phyloP scores from a whole-genome alignment of 2,113 vertebrate species.

The Scortum barcoo region DNA sequence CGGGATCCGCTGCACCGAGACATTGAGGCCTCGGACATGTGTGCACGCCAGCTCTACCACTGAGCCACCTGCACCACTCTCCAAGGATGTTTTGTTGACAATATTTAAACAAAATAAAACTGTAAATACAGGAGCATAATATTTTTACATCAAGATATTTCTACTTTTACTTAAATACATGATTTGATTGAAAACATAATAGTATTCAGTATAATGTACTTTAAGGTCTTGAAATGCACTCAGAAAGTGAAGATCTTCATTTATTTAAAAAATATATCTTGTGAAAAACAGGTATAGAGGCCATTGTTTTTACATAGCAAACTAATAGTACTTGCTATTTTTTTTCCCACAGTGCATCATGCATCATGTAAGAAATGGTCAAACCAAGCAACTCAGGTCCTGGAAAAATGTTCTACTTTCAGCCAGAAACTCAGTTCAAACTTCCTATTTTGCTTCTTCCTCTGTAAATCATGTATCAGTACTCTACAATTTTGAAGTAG shows the following conservation, averaged over 20 bases:
- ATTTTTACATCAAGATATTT: too few species aligned
- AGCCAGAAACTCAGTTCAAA: background rate
- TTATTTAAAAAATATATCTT: too few species aligned
- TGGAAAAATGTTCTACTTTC: background rate
- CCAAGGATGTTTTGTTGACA: background rate
- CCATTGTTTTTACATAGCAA: background rate
- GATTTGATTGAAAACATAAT: background rate
- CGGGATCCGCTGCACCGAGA: too few species aligned
- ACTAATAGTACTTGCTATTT: background rate
- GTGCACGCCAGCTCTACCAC: too few species aligned
- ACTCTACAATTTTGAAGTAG: too few species aligned
- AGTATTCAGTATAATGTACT: background rate
- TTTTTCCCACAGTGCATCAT: background rate
- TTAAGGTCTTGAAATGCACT: background rate
- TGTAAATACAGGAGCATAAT: too few species aligned
- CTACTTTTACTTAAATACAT: too few species aligned
- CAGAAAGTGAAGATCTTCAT: background rate
- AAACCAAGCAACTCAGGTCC: background rate
- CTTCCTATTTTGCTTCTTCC: background rate
- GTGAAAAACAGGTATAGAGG: background rate
- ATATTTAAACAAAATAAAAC: too few species aligned
- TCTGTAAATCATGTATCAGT: background rate
- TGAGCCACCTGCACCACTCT: too few species aligned
- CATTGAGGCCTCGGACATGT: too few species aligned
- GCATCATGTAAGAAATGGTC: too few species aligned